These are phyloP conservation scores for Drosophila recens DNA, from an alignment of 2,888 invertebrate species.

Conservation along the genomic window DNA sequence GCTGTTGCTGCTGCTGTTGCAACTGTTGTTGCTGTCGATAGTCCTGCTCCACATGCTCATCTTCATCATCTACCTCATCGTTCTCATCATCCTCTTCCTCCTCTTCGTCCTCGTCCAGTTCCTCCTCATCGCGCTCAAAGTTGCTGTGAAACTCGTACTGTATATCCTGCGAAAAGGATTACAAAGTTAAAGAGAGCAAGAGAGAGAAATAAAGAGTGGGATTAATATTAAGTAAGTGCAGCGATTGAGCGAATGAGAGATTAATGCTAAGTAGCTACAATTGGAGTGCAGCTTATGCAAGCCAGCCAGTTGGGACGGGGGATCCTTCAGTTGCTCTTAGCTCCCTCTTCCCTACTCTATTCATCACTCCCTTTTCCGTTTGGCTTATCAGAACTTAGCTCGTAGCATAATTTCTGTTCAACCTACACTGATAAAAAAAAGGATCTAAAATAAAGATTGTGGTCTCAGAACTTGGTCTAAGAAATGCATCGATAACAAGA, in stretches of 20 bases:
- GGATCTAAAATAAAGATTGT: no score
- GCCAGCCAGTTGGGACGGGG: no score
- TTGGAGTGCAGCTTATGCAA: not conserved
- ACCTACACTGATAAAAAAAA: no score
- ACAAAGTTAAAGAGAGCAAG: not conserved
- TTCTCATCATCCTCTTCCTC: conserved; percentile 70
- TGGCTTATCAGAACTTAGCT: not conserved
- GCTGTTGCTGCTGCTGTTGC: conserved; percentile 51
- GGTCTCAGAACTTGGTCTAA: no score
- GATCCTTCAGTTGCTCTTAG: not conserved
- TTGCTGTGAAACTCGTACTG: conserved; percentile 87
- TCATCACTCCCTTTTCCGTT: not conserved
- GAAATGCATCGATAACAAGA: no score
- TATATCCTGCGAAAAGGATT: conserved; percentile 85
- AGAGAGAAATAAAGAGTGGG: not conserved
- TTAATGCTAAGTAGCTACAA: conserved; percentile 5
- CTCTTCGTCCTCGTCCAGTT: conserved; percentile 64
- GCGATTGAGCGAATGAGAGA: not conserved
- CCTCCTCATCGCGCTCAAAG: conserved; percentile 77
- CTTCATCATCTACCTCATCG: conserved; percentile 77
- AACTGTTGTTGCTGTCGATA: conserved; percentile 58
- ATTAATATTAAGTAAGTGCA: not conserved
- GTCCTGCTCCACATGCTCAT: conserved; percentile 56
- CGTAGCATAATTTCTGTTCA: not conserved
- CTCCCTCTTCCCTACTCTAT: not conserved